Evolutionary conservation across 1,140 invertebrate species (phyloP), one percentile per base, ranked within the genome.

Genomic region (Drosophila lacertosa): DNA sequence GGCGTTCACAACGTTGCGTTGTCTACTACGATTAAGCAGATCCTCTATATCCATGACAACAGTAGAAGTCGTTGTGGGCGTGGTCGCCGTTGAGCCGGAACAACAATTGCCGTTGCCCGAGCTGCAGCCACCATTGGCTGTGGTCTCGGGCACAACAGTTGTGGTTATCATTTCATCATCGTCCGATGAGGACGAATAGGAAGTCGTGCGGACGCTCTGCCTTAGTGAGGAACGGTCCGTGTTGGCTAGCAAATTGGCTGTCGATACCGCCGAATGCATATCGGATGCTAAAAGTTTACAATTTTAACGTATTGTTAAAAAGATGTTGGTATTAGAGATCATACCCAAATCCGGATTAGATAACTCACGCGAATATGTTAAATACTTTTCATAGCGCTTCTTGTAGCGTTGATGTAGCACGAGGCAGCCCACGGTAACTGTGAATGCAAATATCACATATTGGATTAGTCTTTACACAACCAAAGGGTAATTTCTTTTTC

Each of bases 401-500:
- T 93, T 92, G 75, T 95, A 95, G 45, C 95, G 92, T 79, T 97
- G 96, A 82, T 96, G 95, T 40, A 97, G 90, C 11, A 97, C 93
- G 22, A 97, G 91, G 76, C 94, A 95, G 0, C 95, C 94, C 16
- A 96, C 92, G 6, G 95, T 96, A 9, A 95, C 95, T 94, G 77
- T 20, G 92, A 90, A 65, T 13, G 57, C 20, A 55, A 42, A 29
- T 3, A 24, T 6, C 4, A 0, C 26, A 29, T 29, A 29, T 29
- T 2, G 32, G 0, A 45, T 68, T 42, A 58, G 42, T 13, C 1
- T 11, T 9, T 15, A 0, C 0, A 26, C 1, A 13, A 2, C 6
- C 0, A 2, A 9, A n/a, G n/a, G 7, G 0, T 35, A 18, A 11
- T 32, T 16, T 0, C 4, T 13, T 50, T 29, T 4, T 24, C 16